Evolutionary conservation across 1,140 invertebrate genomes (phyloP), one percentile per base, ranked within the genome.

Genomic region (Danaus plexippus): DNA sequence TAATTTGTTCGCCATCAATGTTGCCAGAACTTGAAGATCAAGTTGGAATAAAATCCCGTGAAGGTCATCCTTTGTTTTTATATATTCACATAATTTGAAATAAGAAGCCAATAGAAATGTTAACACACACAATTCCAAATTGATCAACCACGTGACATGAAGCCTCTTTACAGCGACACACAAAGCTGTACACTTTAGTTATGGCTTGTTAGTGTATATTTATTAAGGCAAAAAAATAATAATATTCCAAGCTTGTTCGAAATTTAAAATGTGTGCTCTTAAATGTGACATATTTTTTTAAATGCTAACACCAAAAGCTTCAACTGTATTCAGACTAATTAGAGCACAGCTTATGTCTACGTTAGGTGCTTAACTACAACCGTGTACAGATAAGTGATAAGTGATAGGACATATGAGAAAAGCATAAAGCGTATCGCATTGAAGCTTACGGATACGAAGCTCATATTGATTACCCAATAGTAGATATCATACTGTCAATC

Each of bases 141-240:
- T 84, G 83, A 84, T 85, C 83, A 69, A 77, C 66, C 69, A 77
- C 72, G 55, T 64, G 56, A 79, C 66, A 71, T 57, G 59, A 78
- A 74, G 70, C 72, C 61, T 57, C 57, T 52, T 63, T 63, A 68
- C 50, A 75, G 77, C 74, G 61, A 79, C 79, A 84, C 77, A 75
- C 70, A 81, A 86, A 86, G 80, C 79, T 69, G 63, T 64, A 71
- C 52, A 70, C 55, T 56, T 64, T 66, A 49, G 58, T 59, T 73
- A 86, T 85, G 80, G 83, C 64, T 85, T 85, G 83, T 85, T 86
- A 85, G 83, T 86, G 80, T 86, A 85, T 80, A 80, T 79, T 79
- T 73, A 73, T 66, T 66, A 56, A 61, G 40, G 54, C 48, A 56
- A 61, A 55, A 61, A 56, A 56, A 58, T 42, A n/a, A 32, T 32